Percentiles rank a stretch among this genome's conserved stretches.
phyloP scores from a whole-genome alignment of 92 coral and sea anemone species.

The Bergia puertoricense region DNA sequence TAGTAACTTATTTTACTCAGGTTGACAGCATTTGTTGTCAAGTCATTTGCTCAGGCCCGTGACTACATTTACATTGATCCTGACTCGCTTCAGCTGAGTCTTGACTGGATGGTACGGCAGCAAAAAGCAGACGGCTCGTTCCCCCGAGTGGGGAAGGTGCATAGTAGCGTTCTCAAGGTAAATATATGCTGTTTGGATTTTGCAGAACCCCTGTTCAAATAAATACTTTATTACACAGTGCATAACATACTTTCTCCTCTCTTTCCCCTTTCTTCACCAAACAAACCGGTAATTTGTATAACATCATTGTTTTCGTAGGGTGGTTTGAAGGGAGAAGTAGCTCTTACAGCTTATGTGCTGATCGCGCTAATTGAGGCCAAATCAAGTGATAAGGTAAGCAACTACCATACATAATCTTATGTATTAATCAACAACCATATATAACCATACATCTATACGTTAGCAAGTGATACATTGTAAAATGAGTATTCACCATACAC shows the following conservation, averaged over 20 bases:
- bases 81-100: conserved; percentile 57
- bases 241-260: too few species aligned
- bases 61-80: conserved; percentile 81
- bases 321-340: conserved; percentile 71
- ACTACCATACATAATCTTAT: neutral
- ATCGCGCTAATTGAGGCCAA: conserved; percentile 86
- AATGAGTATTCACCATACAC: too few species aligned
- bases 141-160: conserved; percentile 74
- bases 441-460: neutral
- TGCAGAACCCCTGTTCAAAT: neutral
- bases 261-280: too few species aligned
- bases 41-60: conserved; percentile 91
- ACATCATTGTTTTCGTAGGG: conserved; percentile 60
- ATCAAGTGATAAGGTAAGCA: conserved; percentile 60
- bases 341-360: conserved; percentile 86
- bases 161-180: conserved; percentile 90
- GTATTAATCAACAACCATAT: too few species aligned
- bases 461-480: too few species aligned
- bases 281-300: neutral
- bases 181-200: neutral
- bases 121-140: conserved; percentile 78
- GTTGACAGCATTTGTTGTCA: conserved; percentile 97
- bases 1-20: conserved; percentile 44
- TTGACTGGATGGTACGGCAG: conserved; percentile 67
- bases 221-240: neutral